Percentiles rank a stretch among this genome's conserved stretches.
Evolutionary conservation across 64 coral and sea anemone genomes (phyloP).

Genomic region (Stichodactyla helianthus): DNA sequence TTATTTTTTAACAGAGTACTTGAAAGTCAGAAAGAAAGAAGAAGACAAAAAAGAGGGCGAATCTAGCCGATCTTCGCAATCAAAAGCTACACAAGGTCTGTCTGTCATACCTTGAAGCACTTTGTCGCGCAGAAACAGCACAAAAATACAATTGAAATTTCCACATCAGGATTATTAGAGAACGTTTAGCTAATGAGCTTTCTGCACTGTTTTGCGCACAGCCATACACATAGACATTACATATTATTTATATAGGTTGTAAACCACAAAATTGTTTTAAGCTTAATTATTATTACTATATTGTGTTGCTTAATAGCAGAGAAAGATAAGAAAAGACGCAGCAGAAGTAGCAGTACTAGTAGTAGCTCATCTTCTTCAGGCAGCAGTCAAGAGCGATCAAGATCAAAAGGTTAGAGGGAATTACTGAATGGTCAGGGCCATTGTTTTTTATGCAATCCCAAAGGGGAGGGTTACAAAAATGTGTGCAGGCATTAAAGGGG

Average conservation of each 20-base stretch:
- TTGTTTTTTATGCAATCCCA: too few relatives aligned
- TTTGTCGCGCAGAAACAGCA: too few relatives aligned
- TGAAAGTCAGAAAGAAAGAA: background rate
- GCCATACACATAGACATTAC: too few relatives aligned
- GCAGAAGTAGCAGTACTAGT: slow-evolving; percentile 42
- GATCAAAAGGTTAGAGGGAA: background rate
- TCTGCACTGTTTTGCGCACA: too few relatives aligned
- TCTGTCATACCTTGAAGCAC: background rate
- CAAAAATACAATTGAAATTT: too few relatives aligned
- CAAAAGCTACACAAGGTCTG: background rate
- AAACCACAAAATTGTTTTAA: too few relatives aligned
- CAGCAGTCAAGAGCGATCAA: background rate
- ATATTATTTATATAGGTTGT: too few relatives aligned
- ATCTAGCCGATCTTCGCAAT: background rate
- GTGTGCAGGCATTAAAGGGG: too few relatives aligned
- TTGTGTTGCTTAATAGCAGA: background rate
- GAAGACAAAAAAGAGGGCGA: background rate
- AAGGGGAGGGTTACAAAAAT: too few relatives aligned
- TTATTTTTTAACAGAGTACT: background rate
- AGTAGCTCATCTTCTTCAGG: slow-evolving; percentile 36
- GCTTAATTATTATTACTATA: too few relatives aligned
- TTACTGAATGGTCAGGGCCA: background rate
- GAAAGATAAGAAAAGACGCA: slow-evolving; percentile 35
- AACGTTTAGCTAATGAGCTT: too few relatives aligned
- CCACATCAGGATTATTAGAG: too few relatives aligned